Conservation (phyloP, 2,797 vertebrate species). For the Neosalanx taihuensis region DNA sequence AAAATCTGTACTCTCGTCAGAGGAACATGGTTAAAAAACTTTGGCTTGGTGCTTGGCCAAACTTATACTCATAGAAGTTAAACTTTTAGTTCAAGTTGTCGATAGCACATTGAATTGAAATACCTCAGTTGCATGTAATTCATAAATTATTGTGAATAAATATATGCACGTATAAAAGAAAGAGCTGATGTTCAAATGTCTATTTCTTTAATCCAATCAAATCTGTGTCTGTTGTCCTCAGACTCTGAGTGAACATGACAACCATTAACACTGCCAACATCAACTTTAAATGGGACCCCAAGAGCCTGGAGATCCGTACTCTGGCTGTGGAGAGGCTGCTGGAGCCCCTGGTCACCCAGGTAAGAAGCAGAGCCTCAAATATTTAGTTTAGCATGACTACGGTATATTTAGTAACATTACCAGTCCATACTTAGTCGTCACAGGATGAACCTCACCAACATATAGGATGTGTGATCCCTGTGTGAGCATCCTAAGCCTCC, state of each 20-base stretch:
- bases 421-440: background rate
- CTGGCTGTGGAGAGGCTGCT: constrained; percentile 92
- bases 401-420: background rate
- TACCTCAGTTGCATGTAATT: too few relatives aligned
- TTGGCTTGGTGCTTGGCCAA: background rate
- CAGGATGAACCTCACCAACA: too few relatives aligned
- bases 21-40: background rate
- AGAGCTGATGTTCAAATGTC: background rate
- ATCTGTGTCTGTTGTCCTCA: constrained; percentile 14
- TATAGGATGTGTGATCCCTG: too few relatives aligned
- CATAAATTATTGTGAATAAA: too few relatives aligned
- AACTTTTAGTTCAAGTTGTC: background rate
- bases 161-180: background rate
- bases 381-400: background rate
- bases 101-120: background rate
- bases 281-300: constrained; percentile 99
- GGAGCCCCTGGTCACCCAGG: constrained; percentile 96
- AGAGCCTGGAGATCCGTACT: constrained; percentile 95
- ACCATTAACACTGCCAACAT: constrained; percentile 89
- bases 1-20: background rate
- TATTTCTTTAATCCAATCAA: background rate
- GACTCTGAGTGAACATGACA: constrained; percentile 78
- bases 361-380: constrained; percentile 54
- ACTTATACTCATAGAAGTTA: background rate
- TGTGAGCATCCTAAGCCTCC: too few relatives aligned